These are phyloP conservation scores for Cheilosia vulpina DNA, from an alignment of 2,888 invertebrate species.

Conservation along the genomic window DNA sequence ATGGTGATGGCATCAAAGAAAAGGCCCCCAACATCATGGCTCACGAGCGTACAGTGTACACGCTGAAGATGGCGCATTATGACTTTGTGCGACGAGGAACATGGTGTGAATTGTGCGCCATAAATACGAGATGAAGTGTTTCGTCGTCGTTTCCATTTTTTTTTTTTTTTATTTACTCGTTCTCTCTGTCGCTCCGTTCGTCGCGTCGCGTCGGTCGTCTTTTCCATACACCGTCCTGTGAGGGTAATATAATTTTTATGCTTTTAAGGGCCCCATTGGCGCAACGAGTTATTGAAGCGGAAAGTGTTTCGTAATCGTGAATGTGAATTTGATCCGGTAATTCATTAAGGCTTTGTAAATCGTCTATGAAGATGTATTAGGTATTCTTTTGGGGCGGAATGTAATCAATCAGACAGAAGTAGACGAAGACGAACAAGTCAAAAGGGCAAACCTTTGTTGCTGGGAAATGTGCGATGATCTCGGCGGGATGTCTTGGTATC, in stretches of 20 bases:
- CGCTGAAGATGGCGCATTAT: constrained; percentile 60
- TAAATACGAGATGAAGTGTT: constrained; percentile 73
- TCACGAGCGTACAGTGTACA: constrained; percentile 24
- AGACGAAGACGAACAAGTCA: background rate
- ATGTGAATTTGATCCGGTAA: constrained; percentile 73
- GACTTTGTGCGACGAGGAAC: constrained; percentile 39
- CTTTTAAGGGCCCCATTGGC: constrained; percentile 56
- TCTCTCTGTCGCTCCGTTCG: background rate
- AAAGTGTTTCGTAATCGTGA: constrained; percentile 71
- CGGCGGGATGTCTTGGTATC: background rate
- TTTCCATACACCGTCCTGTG: background rate
- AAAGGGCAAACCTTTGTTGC: background rate
- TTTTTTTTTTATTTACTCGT: constrained; percentile 11
- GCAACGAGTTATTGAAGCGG: constrained; percentile 66
- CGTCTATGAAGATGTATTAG: constrained; percentile 61
- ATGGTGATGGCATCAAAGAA: constrained; percentile 57
- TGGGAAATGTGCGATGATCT: background rate
- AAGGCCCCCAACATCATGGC: constrained; percentile 25
- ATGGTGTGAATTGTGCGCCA: constrained; percentile 74
- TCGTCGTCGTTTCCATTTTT: constrained; percentile 34
- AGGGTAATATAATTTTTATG: constrained; percentile 8
- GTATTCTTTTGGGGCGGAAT: constrained; percentile 47
- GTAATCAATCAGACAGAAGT: constrained; percentile 55
- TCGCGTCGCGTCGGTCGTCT: background rate
- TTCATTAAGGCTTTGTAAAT: constrained; percentile 70